These are phyloP conservation scores for Calliopsis andreniformis DNA, from an alignment of 1,140 invertebrate genomes.

Conservation along the genomic window DNA sequence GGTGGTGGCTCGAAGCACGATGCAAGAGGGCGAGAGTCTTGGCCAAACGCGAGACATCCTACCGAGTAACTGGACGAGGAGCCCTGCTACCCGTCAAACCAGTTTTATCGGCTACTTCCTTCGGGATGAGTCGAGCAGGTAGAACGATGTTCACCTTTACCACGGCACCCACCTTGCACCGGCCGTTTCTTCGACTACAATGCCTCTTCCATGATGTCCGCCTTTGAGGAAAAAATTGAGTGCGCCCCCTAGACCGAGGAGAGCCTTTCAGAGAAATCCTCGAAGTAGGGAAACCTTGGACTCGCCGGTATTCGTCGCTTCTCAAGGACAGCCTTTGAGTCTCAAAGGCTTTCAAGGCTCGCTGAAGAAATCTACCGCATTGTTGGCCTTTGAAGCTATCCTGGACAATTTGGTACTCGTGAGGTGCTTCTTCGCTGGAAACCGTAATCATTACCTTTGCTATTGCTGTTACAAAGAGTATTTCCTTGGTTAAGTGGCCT, in stretches of 20 bases:
- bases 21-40: conserved; percentile 11
- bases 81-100: conserved; percentile 78
- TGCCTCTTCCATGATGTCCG: background rate
- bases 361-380: conserved; percentile 33
- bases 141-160: conserved; percentile 49
- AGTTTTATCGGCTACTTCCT: conserved; percentile 81
- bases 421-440: conserved; percentile 4
- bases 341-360: conserved; percentile 13
- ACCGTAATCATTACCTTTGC: background rate
- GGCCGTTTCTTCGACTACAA: conserved; percentile 19
- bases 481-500: too few relatives aligned
- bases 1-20: conserved; percentile 46
- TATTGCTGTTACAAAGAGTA: too few relatives aligned
- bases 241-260: background rate
- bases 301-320: background rate
- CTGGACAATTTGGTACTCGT: background rate
- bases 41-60: conserved; percentile 61
- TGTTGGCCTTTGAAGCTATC: conserved; percentile 18
- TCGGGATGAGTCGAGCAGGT: conserved; percentile 73
- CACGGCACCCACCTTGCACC: conserved; percentile 57
- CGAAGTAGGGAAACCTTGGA: background rate
- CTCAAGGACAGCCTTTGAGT: conserved; percentile 6
- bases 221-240: conserved; percentile 29
- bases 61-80: conserved; percentile 66
- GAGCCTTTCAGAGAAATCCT: background rate